phyloP scores from a whole-genome alignment of 2,797 vertebrate genomes.

The Ptychobarbus kaznakovi region DNA sequence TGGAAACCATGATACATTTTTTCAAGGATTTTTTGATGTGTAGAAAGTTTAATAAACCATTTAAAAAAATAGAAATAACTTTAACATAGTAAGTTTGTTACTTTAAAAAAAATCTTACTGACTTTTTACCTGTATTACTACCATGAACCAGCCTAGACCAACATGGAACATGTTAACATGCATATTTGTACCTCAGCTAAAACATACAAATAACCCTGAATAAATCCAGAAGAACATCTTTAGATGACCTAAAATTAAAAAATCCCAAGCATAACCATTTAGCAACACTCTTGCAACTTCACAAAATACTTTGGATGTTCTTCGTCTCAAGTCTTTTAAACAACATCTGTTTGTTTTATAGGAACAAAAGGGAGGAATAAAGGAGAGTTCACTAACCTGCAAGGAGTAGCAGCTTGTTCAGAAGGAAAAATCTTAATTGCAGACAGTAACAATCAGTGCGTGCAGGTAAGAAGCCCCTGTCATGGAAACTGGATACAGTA shows the following conservation, averaged over 20 bases:
- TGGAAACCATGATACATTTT: neutral
- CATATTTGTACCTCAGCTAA: neutral
- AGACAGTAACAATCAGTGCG: slow-evolving; percentile 99
- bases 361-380: slow-evolving; percentile 98
- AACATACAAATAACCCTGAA: neutral
- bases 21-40: neutral
- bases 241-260: neutral
- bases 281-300: neutral
- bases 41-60: neutral
- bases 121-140: neutral
- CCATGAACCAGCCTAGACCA: neutral
- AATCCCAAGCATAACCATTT: neutral
- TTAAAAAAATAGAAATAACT: no score
- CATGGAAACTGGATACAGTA: no score
- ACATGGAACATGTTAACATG: neutral
- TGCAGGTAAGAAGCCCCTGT: slow-evolving; percentile 82
- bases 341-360: slow-evolving; percentile 64
- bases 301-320: neutral
- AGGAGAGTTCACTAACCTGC: slow-evolving; percentile 98
- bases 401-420: slow-evolving; percentile 92
- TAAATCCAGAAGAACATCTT: neutral
- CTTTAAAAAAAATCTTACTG: neutral
- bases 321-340: neutral
- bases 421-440: slow-evolving; percentile 92
- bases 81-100: neutral